Conservation (phyloP, 2,888 invertebrate species). For the Bombylius discolor region DNA sequence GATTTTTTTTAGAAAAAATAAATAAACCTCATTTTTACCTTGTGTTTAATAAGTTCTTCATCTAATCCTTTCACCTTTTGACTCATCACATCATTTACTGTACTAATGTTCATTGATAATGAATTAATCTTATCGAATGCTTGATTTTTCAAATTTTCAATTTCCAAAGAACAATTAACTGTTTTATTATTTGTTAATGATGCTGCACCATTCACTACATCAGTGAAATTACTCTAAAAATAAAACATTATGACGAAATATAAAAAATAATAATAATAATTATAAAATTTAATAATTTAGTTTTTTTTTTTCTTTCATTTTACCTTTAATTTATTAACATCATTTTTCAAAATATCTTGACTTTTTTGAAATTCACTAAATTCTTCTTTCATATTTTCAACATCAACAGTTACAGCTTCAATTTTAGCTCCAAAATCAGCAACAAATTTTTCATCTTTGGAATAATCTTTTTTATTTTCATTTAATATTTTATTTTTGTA, state of each 20-base stretch:
- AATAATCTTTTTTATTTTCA: slow-evolving; percentile 26
- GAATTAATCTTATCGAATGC: slow-evolving; percentile 20
- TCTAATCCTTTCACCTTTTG: slow-evolving; percentile 25
- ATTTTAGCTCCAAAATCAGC: slow-evolving; percentile 35
- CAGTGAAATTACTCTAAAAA: slow-evolving; percentile 24
- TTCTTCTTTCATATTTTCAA: slow-evolving; percentile 29
- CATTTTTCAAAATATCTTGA: slow-evolving; percentile 22
- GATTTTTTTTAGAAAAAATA: too few species aligned
- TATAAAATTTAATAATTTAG: too few species aligned
- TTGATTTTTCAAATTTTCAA: slow-evolving; percentile 19
- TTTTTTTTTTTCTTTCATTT: too few species aligned
- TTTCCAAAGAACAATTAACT: slow-evolving; percentile 20
- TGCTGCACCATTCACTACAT: slow-evolving; percentile 16
- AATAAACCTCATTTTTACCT: slow-evolving; percentile 17
- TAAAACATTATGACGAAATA: too few species aligned
- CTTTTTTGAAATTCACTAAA: slow-evolving; percentile 25
- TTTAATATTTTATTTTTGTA: slow-evolving; percentile 20
- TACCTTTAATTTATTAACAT: slow-evolving; percentile 21
- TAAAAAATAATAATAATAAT: too few species aligned
- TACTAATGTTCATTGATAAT: slow-evolving; percentile 22
- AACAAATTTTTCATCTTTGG: slow-evolving; percentile 30
- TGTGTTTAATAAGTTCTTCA: slow-evolving; percentile 25
- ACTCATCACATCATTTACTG: slow-evolving; percentile 28
- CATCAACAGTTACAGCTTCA: slow-evolving; percentile 28
- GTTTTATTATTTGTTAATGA: slow-evolving; percentile 14